Base-by-base conservation (phyloP, 2,888 invertebrate species). In the Rhodophaea formosa region DNA sequence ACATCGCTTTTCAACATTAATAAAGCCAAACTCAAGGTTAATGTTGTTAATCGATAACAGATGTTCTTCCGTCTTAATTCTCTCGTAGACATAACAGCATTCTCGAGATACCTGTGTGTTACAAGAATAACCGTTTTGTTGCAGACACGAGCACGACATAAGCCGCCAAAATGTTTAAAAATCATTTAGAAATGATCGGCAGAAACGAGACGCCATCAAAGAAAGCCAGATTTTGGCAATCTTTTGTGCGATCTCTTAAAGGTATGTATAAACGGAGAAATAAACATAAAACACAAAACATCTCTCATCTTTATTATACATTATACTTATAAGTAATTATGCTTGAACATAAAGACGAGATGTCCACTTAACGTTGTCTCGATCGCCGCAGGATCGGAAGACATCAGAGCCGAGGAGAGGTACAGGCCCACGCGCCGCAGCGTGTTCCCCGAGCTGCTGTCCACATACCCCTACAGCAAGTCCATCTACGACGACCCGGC, bases 181-280 rank as follows among this genome's bases (percentile, higher is more conserved):
- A 92, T 91, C 97, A 97, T 93, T 95, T 97, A 92, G 97, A 97
- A 93, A 97, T 97, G 96, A 97, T 97, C 88, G 96, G 97, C 92
- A 95, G 97, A 92, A 97, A 97, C 89, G 97, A 97, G 93, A 94
- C 95, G 86, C 95, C 96, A 85, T 95, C 96, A 92, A 96, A 96
- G 93, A 97, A 97, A 93, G 97, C 97, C 87, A 97, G 95, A 93
- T 97, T 97, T 92, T 97, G 97, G 97, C 97, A 97, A 92, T 96
- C 97, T 82, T 97, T 96, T 90, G 96, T 97, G 88, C 95, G 97
- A 91, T 97, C 97, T 92, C 93, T 97, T 74, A 97, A 97, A 94
- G 97, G 97, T 97, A 92, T 92, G 88, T 65, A 61, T 29, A 54
- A 10, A 17, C 32, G 30, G 8, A n/a, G 16, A 35, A n/a, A 42